Conservation (phyloP, 2,797 vertebrate species). For the Macroramphosus scolopax region DNA sequence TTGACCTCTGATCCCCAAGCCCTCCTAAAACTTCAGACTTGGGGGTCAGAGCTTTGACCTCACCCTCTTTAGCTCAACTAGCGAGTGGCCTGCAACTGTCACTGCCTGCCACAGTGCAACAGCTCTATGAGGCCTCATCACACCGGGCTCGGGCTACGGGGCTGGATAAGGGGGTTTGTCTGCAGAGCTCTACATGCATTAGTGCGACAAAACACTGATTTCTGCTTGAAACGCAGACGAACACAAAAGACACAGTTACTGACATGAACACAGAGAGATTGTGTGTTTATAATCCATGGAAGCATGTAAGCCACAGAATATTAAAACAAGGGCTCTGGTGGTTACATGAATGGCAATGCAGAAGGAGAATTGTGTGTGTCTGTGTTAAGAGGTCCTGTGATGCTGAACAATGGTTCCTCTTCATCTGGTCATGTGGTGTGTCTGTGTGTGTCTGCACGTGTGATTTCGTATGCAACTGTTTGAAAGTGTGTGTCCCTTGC, state of each 20-base stretch:
- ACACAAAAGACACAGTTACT: conserved; percentile 1
- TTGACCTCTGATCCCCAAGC: conserved; percentile 53
- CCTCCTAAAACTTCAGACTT: conserved; percentile 43
- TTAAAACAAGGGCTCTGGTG: conserved; percentile 68
- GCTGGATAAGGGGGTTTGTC: conserved; percentile 17
- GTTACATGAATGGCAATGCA: conserved; percentile 54
- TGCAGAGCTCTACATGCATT: conserved; percentile 42
- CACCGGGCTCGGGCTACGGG: conserved; percentile 24
- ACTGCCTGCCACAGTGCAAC: conserved; percentile 63
- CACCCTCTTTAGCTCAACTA: conserved; percentile 50
- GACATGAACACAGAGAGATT: conserved; percentile 55
- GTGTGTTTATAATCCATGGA: conserved; percentile 53
- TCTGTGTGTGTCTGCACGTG: conserved; percentile 9
- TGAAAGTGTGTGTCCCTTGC: conserved; percentile 30
- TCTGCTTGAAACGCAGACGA: conserved; percentile 43
- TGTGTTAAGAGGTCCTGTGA: conserved; percentile 74
- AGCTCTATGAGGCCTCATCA: conserved; percentile 57
- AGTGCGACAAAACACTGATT: conserved; percentile 51
- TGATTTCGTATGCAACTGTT: conserved; percentile 12
- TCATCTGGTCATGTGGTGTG: conserved; percentile 75
- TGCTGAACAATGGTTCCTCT: conserved; percentile 77
- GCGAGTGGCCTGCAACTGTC: conserved; percentile 72
- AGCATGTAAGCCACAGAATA: conserved; percentile 68
- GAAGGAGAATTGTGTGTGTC: conserved; percentile 61
- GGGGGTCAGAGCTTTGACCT: conserved; percentile 65